Evolutionary conservation across 2,113 vertebrate genomes (phyloP).

Genomic region (Tupaia tana): DNA sequence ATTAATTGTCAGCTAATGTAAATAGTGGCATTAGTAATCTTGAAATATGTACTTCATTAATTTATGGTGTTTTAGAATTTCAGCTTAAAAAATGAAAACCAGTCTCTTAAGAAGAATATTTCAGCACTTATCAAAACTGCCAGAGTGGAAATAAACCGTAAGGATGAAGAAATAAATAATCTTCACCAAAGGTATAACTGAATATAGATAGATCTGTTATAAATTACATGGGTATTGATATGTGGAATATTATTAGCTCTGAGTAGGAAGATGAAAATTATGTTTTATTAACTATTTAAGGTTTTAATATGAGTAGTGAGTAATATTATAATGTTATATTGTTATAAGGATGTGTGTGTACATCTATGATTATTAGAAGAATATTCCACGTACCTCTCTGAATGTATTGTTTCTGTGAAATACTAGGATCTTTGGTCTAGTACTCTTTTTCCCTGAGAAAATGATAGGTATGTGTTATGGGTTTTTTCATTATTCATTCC

Average conservation of each 20-base stretch:
- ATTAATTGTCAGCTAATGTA: slow-evolving; percentile 16
- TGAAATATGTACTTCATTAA: slow-evolving; percentile 55
- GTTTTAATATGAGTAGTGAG: not conserved
- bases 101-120: slow-evolving; percentile 96
- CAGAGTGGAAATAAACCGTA: slow-evolving; percentile 94
- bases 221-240: slow-evolving; percentile 17
- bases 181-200: slow-evolving; percentile 90
- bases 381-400: not conserved
- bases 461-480: not conserved
- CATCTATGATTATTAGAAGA: not conserved
- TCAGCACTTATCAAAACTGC: slow-evolving; percentile 96
- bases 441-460: not conserved
- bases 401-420: slow-evolving; percentile 53
- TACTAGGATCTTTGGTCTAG: slow-evolving; percentile 12
- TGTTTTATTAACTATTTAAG: slow-evolving; percentile 54
- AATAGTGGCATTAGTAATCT: slow-evolving; percentile 16
- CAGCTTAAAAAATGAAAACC: slow-evolving; percentile 92
- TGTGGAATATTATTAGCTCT: not conserved
- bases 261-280: not conserved
- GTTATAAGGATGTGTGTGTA: not conserved
- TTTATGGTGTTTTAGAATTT: slow-evolving; percentile 88
- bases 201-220: slow-evolving; percentile 11
- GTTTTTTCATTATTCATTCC: not conserved
- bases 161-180: slow-evolving; percentile 95
- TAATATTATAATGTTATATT: not conserved